Conservation (phyloP, 2,797 vertebrate species). For the Fratercula arctica region DNA sequence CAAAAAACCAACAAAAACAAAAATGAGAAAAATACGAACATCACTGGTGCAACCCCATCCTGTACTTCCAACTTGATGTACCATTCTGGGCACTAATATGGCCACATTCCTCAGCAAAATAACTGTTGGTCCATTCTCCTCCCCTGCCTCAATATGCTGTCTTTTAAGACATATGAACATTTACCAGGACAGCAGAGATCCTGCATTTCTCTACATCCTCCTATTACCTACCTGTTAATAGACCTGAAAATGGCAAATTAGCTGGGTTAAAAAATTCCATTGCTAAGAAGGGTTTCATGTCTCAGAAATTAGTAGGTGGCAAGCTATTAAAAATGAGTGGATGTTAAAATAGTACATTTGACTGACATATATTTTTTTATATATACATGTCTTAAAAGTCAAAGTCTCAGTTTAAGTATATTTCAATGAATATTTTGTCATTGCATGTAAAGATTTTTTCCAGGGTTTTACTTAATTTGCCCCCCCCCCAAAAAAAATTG, state of each 20-base stretch:
- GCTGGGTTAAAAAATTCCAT: background rate
- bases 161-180: background rate
- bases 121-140: background rate
- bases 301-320: background rate
- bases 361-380: background rate
- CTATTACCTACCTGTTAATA: background rate
- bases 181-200: background rate
- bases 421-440: background rate
- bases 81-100: too few relatives aligned
- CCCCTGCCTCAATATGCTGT: too few relatives aligned
- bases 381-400: background rate
- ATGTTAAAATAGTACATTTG: background rate
- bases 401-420: background rate
- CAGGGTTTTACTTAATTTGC: background rate
- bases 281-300: background rate
- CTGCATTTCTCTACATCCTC: background rate
- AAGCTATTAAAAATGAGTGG: background rate
- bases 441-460: background rate
- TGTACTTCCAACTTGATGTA: background rate
- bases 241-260: background rate
- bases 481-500: too few relatives aligned
- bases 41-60: background rate
- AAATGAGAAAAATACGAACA: background rate
- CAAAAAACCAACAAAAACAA: background rate
- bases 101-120: background rate